Base-by-base conservation (phyloP, 2,888 invertebrate genomes). In the Philereme transversata region DNA sequence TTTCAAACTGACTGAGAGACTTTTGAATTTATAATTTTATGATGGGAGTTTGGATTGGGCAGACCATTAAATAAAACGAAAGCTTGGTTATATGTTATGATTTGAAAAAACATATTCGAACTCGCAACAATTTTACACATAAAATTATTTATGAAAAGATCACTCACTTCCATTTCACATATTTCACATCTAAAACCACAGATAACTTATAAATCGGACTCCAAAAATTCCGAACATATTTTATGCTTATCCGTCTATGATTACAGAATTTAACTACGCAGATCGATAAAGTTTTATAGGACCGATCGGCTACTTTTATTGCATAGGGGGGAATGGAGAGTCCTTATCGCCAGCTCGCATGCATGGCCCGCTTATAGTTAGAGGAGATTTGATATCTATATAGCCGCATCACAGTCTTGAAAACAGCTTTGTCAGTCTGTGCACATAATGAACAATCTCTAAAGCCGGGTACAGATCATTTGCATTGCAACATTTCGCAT, bases 271-370 rank as follows among this genome's bases (percentile, higher is more conserved):
- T 78, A 78, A 78, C 71, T 72, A 64, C 65, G 66, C 65, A 75
- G 73, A 75, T 80, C 77, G 76, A 82, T 83, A 82, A 81, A 82
- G 73, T 81, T 84, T 81, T 83, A 85, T 82, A 74, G 70, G 69
- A 78, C 69, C 78, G 75, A 82, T 83, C 82, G 83, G 80, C 76
- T 75, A 80, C 77, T 81, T 83, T 87, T 84, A 86, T 83, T 78
- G 77, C 60, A 76, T 62, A 60, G 63, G 78, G 22, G 77, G 77
- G 73, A 73, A 69, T 73, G 70, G 65, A 65, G 60, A 64, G 71
- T 67, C 70, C 78, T 84, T 86, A 86, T 86, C 84, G 79, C 55
- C 45, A 45, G 65, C 67, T 70, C 58, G 74, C 83, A 83, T 81
- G 79, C 81, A 75, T 70, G 65, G 64, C 69, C 68, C 63, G 60